phyloP scores from a whole-genome alignment of 2,797 vertebrate genomes.

The Leptodactylus fallax region DNA sequence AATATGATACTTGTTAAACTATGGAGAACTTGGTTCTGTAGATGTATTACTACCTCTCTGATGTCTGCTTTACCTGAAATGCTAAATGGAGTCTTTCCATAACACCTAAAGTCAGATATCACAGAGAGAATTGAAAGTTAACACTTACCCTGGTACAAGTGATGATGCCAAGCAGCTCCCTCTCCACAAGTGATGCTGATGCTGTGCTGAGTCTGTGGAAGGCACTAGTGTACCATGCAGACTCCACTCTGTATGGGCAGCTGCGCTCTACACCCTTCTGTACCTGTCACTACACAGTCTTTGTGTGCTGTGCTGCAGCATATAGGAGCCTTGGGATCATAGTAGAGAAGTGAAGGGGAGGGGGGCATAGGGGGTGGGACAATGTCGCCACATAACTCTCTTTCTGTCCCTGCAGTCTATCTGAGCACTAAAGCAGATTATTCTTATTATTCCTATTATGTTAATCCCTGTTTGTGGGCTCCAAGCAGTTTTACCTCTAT shows the following conservation, averaged over 20 bases:
- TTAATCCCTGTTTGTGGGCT: slow-evolving; percentile 56
- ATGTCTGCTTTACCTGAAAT: not conserved
- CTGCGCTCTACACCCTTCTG: slow-evolving; percentile 38
- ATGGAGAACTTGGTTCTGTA: not conserved
- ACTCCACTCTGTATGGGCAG: slow-evolving; percentile 40
- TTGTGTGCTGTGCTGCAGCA: slow-evolving; percentile 58
- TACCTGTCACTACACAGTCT: slow-evolving; percentile 60
- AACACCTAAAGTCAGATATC: not conserved
- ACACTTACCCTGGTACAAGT: slow-evolving; percentile 48
- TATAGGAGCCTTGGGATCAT: slow-evolving; percentile 57
- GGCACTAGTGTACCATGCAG: slow-evolving; percentile 57
- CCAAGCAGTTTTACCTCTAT: slow-evolving; percentile 55
- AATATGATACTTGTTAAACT: not conserved
- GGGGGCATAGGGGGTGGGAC: slow-evolving; percentile 60
- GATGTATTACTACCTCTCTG: not conserved
- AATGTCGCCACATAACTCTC: slow-evolving; percentile 55
- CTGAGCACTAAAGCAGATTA: slow-evolving; percentile 54
- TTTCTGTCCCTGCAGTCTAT: slow-evolving; percentile 62
- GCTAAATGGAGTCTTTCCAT: not conserved
- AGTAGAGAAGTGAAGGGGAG: slow-evolving; percentile 51
- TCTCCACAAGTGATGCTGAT: slow-evolving; percentile 28
- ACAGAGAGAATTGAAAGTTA: slow-evolving; percentile 13
- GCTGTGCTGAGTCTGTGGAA: slow-evolving; percentile 45
- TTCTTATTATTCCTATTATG: slow-evolving; percentile 62
- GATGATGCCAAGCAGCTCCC: slow-evolving; percentile 1